phyloP scores from a whole-genome alignment of 2,888 invertebrate species.

The Cryptosula pallasiana region DNA sequence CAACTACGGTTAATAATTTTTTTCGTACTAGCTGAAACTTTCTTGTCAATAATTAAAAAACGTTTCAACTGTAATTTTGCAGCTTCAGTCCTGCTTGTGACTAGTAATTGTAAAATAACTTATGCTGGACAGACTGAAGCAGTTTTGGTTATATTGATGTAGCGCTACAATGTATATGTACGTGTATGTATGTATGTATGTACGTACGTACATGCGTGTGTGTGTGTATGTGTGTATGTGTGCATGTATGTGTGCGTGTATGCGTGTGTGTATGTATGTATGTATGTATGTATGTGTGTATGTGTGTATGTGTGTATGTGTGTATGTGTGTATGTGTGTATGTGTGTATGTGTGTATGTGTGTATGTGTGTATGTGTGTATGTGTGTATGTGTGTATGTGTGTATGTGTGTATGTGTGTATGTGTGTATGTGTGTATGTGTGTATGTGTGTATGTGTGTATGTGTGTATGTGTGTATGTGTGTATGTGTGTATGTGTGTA shows the following conservation, averaged over 20 bases:
- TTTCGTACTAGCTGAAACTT: too few relatives aligned
- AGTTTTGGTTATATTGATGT: too few relatives aligned
- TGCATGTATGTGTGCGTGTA: background rate
- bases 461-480: constrained; percentile 21
- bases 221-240: background rate
- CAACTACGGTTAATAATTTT: too few relatives aligned
- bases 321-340: background rate
- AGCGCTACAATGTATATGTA: background rate
- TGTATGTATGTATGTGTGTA: background rate
- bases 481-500: constrained; percentile 24
- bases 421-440: constrained; percentile 21
- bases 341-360: background rate
- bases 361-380: background rate
- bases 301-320: background rate
- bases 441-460: constrained; percentile 23
- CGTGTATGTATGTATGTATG: background rate
- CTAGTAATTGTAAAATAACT: too few relatives aligned
- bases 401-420: background rate
- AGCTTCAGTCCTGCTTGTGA: too few relatives aligned
- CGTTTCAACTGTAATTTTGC: too few relatives aligned
- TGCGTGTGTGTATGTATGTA: background rate
- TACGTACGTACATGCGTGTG: background rate
- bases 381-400: background rate
- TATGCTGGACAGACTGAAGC: too few relatives aligned
- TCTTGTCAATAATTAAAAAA: too few relatives aligned